Evolutionary conservation across 1,140 invertebrate species (phyloP).

Genomic region (Dysdera silvatica): DNA sequence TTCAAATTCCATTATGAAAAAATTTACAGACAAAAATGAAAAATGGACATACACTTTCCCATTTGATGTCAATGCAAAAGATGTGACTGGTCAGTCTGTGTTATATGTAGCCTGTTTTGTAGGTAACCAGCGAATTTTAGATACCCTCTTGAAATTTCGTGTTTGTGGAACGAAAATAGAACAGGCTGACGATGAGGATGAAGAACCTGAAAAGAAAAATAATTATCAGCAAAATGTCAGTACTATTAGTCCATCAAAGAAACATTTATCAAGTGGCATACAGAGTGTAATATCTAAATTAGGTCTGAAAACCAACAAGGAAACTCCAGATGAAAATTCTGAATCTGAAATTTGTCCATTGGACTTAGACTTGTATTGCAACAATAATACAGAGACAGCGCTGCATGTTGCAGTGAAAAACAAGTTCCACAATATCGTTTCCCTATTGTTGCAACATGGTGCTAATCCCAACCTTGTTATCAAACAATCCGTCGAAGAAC

Average conservation of each 20-base stretch:
- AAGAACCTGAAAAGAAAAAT: constrained; percentile 11
- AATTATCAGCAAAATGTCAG: background rate
- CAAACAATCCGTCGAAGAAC: constrained; percentile 16
- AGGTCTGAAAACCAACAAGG: constrained; percentile 47
- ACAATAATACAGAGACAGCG: constrained; percentile 63
- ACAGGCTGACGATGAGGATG: constrained; percentile 13
- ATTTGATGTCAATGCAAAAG: constrained; percentile 82
- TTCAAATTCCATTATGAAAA: constrained; percentile 59
- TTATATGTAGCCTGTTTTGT: constrained; percentile 78
- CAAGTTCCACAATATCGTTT: constrained; percentile 63
- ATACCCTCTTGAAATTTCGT: constrained; percentile 64
- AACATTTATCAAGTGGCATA: constrained; percentile 74
- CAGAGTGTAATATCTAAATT: constrained; percentile 76
- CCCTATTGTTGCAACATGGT: constrained; percentile 60
- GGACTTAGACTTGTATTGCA: constrained; percentile 65
- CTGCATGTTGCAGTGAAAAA: constrained; percentile 69
- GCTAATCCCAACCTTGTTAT: constrained; percentile 48
- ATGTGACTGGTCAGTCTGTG: constrained; percentile 79
- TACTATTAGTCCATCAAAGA: constrained; percentile 23
- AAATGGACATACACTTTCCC: constrained; percentile 75
- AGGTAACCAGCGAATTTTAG: constrained; percentile 71
- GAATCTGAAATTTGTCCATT: constrained; percentile 56
- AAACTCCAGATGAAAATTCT: constrained; percentile 15
- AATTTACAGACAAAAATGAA: constrained; percentile 58
- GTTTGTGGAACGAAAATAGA: constrained; percentile 50